These are phyloP conservation scores for Lonchura striata DNA, from an alignment of 2,113 vertebrate genomes.

Conservation along the genomic window DNA sequence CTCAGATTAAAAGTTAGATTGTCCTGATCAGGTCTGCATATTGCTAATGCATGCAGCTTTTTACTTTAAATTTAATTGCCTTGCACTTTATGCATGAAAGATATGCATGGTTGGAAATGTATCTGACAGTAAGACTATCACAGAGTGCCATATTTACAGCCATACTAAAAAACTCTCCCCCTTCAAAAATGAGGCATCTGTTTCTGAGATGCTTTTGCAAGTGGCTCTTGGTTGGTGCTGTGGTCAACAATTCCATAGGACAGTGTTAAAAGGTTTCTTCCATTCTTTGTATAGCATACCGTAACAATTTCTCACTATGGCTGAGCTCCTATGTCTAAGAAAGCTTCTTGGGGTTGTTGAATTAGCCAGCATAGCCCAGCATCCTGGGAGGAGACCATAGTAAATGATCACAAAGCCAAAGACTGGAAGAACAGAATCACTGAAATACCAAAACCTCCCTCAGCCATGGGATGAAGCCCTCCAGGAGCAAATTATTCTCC, in stretches of 20 bases:
- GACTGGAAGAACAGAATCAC: accelerated
- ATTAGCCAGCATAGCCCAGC: neutral
- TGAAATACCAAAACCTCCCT: neutral
- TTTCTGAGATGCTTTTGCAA: neutral
- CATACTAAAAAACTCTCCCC: neutral
- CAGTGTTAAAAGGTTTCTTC: neutral
- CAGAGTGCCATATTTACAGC: too few species aligned
- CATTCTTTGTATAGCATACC: neutral
- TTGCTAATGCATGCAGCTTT: neutral
- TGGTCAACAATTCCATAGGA: neutral
- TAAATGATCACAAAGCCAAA: neutral
- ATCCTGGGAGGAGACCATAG: accelerated
- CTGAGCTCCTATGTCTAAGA: accelerated
- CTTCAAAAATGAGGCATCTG: neutral
- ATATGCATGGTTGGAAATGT: neutral
- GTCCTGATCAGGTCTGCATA: neutral
- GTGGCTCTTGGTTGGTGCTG: neutral
- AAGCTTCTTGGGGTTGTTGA: neutral
- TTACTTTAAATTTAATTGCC: neutral
- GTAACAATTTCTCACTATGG: neutral
- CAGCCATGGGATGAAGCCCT: neutral
- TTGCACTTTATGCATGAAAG: neutral
- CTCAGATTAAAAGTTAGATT: neutral
- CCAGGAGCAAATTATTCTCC: accelerated
- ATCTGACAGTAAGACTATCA: neutral